Base-by-base conservation (phyloP, 1,140 invertebrate genomes). In the Trachymyrmex cornetzi region DNA sequence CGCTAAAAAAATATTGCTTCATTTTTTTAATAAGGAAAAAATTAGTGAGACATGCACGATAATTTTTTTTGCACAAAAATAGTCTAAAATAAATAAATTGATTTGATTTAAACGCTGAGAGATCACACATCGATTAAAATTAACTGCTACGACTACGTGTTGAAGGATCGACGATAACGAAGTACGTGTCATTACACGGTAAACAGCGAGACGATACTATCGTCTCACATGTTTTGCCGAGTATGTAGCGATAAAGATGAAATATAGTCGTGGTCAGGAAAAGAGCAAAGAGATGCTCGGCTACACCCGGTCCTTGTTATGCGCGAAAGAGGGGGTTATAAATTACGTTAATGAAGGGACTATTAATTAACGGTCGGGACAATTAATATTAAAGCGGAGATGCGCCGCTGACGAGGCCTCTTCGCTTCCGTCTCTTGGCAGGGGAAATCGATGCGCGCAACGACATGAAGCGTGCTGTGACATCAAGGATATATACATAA, bases 311-410 rank as follows among this genome's bases (percentile, higher is more conserved):
- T 0, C 9, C 19, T 59, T 53, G 82, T 50, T 53, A n/a, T 14
- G 27, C 53, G 59, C 48, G 38, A 61, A n/a, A 16, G 53, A 9
- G 9, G 19, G 59, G 69, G 57, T 82, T 87, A 89, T 87, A 89
- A 89, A 89, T 89, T 89, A 77, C 88, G 87, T 89, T 89, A 89
- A 89, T 66, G 82, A 89, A 82, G 50, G 77, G 44, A 77, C 87
- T 89, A 89, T 89, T 89, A 89, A 89, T 89, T 87, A 89, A 38
- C 59, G 44, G 53, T 38, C 27, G 22, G 24, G 64, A 66, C 88
- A 87, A 89, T 89, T 89, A 89, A 89, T 89, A 89, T 89, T 72
- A 87, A 87, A 89, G 71, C 61, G 71, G 48, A 86, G 81, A 66
- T 69, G 55, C 69, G 48, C 11, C 30, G 55, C 64, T 80, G 88